Evolutionary conservation across 2,888 invertebrate genomes (phyloP), one percentile per base, ranked within the genome.

Genomic region (Omphaloscelis lunosa): DNA sequence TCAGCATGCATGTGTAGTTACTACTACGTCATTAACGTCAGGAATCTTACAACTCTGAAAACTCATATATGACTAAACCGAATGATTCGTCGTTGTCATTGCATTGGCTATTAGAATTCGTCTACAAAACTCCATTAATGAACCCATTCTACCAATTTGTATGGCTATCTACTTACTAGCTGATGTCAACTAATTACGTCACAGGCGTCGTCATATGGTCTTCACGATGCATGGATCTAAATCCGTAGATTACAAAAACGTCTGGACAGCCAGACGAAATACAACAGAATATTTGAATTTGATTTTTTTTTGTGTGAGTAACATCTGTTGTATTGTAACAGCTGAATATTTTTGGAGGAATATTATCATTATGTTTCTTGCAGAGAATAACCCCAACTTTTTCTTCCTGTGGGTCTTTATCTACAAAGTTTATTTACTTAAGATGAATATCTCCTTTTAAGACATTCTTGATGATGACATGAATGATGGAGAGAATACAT

Each of bases 261-360:
- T 82, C 85, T 80, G 70, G 85, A 62, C 61, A 48, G 39, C 70
- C 59, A 84, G 85, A 82, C 81, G 20, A 48, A 71, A 75, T 48
- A 58, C 67, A 58, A 72, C 41, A 9, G 41, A 51, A 39, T 8
- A 68, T 63, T 45, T 5, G 23, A 65, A 56, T 68, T 72, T 68
- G 0, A 20, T 29, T 1, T 1, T 23, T 23, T 34, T 82, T 51
- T 27, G 61, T 39, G 8, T 61, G 56, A 20, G 34, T 82, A 65
- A 77, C 48, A 66, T 56, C 29, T 70, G 53, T 65, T 48, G 51
- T 59, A 39, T 48, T 59, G 34, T 69, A 27, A 53, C 53, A 66
- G 53, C 59, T 56, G 77, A 29, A 63, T 59, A 69, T 56, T 56
- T 77, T 69, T n/a, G 45, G 8, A 2, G 9, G n/a, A 7, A 29